Conservation (phyloP, 2,888 invertebrate species). For the Folsomia manolachei region DNA sequence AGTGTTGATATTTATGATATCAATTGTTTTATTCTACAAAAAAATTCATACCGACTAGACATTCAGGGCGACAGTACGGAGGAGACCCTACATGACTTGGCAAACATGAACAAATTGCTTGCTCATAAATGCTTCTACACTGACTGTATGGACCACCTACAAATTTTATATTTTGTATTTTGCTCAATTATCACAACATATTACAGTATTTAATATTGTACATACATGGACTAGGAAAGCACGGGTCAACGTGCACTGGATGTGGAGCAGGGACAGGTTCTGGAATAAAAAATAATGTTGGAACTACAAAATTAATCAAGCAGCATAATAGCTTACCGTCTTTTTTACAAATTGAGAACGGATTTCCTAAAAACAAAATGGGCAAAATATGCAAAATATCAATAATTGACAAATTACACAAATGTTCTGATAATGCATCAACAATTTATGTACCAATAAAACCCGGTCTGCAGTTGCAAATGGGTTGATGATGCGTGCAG, state of each 20-base stretch:
- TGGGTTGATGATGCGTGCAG: conserved; percentile 79
- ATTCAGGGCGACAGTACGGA: conserved; percentile 72
- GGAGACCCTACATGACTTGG: conserved; percentile 63
- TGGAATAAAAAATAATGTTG: neutral
- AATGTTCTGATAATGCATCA: neutral
- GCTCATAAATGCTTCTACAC: conserved; percentile 54
- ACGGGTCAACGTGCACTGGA: conserved; percentile 32
- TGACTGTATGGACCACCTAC: conserved; percentile 46
- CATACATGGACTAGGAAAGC: conserved; percentile 50
- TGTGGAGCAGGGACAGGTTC: conserved; percentile 21
- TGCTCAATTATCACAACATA: conserved; percentile 43
- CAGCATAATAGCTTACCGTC: conserved; percentile 25
- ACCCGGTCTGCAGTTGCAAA: conserved; percentile 72
- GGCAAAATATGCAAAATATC: neutral
- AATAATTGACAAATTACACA: too few species aligned
- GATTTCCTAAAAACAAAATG: conserved; percentile 66
- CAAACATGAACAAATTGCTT: conserved; percentile 68
- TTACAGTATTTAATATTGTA: neutral
- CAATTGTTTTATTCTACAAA: conserved; percentile 60
- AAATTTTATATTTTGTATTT: neutral
- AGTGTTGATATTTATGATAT: neutral
- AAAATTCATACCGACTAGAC: conserved; percentile 57
- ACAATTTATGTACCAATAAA: conserved; percentile 54
- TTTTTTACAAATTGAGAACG: conserved; percentile 68
- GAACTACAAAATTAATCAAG: conserved; percentile 1